A percentile compares a stretch with the other conserved stretches of the same genome.
Evolutionary conservation across 1,140 invertebrate species (phyloP).

Genomic region (Eciton burchellii): DNA sequence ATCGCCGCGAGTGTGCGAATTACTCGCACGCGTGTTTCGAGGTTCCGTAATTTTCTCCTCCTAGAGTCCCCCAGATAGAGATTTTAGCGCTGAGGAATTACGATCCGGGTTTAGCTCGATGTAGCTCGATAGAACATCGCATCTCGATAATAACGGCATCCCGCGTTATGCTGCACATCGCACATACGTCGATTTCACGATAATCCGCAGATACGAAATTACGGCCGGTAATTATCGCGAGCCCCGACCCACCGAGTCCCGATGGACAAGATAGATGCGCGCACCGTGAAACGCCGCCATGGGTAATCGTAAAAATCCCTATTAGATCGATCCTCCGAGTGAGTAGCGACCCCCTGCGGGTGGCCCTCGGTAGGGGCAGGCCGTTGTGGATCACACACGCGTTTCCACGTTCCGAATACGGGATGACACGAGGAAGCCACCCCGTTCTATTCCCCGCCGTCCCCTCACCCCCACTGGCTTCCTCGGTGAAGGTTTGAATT

Average conservation of each 20-base stretch:
- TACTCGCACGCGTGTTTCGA: too few relatives aligned
- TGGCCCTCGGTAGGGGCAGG: not conserved
- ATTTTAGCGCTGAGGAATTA: too few relatives aligned
- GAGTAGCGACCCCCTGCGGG: conserved; percentile 5
- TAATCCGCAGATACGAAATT: not conserved
- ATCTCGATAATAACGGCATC: not conserved
- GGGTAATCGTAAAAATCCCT: not conserved
- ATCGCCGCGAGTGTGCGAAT: too few relatives aligned
- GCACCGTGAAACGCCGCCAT: not conserved
- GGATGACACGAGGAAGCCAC: conserved; percentile 59
- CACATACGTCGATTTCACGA: too few relatives aligned
- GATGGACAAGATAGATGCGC: not conserved
- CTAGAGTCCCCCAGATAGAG: too few relatives aligned
- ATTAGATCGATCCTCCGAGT: conserved; percentile 21
- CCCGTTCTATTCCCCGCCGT: too few relatives aligned
- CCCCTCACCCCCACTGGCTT: not conserved
- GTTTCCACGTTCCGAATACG: conserved; percentile 23
- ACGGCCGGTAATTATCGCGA: not conserved
- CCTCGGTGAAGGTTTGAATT: conserved; percentile 67
- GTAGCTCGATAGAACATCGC: not conserved
- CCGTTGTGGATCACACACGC: conserved; percentile 10
- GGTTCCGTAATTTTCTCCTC: too few relatives aligned
- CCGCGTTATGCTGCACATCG: not conserved
- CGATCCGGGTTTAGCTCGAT: not conserved
- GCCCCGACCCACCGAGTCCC: not conserved